phyloP scores from a whole-genome alignment of 1,140 invertebrate species.

The Limonius californicus region DNA sequence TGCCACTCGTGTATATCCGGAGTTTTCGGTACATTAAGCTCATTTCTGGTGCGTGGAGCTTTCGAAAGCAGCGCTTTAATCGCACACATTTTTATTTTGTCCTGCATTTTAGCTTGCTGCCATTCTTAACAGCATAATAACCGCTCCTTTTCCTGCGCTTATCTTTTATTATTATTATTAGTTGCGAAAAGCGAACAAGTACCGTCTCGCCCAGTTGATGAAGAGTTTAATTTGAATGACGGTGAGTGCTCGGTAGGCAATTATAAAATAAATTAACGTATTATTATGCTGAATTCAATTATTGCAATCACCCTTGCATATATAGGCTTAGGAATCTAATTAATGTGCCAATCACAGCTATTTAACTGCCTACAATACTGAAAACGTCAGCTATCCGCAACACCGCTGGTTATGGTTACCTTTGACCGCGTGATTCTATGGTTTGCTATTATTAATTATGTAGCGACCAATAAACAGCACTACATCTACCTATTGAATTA shows the following conservation, averaged over 20 bases:
- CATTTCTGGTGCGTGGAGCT: background rate
- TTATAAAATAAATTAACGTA: too few relatives aligned
- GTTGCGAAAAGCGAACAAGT: too few relatives aligned
- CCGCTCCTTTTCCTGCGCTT: too few relatives aligned
- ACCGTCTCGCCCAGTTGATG: too few relatives aligned
- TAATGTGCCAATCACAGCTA: slow-evolving; percentile 1
- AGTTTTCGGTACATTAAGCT: background rate
- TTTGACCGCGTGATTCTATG: background rate
- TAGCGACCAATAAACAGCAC: background rate
- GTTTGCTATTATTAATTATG: background rate
- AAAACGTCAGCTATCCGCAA: background rate
- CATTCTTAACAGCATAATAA: too few relatives aligned
- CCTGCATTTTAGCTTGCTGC: too few relatives aligned
- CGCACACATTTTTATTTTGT: too few relatives aligned
- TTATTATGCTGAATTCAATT: slow-evolving; percentile 1
- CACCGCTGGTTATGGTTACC: background rate
- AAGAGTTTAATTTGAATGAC: too few relatives aligned
- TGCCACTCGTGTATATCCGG: background rate
- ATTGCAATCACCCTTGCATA: background rate
- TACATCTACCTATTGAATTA: background rate
- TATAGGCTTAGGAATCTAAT: background rate
- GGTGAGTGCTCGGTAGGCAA: too few relatives aligned
- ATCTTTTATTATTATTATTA: too few relatives aligned
- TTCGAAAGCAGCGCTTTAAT: too few relatives aligned
- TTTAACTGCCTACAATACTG: background rate